Percentiles rank a stretch among this genome's conserved stretches.
These are phyloP conservation scores for Sus scrofa DNA, from an alignment of 2,113 vertebrate genomes.

Conservation along the genomic window DNA sequence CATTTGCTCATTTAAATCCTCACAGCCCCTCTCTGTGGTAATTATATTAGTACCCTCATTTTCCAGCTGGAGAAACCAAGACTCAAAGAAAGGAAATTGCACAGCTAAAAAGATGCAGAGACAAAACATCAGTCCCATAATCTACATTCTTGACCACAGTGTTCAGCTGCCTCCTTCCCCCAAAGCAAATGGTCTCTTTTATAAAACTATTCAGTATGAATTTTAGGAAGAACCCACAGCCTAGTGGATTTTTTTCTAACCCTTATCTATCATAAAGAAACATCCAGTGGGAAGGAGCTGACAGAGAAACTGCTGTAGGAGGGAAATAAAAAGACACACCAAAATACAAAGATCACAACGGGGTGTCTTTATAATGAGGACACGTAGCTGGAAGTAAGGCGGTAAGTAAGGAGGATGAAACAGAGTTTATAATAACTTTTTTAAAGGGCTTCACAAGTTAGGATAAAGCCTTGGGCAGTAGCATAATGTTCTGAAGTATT, in stretches of 20 bases:
- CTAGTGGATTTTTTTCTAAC: not conserved
- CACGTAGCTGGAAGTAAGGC: not conserved
- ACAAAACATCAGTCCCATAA: not conserved
- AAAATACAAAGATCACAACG: not conserved
- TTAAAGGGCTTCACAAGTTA: not conserved
- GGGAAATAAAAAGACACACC: not conserved
- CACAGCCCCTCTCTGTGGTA: not conserved
- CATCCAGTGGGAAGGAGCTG: not conserved
- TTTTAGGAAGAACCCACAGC: not conserved
- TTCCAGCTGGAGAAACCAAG: not conserved
- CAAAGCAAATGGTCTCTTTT: not conserved
- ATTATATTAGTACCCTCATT: not conserved
- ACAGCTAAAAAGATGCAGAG: not conserved
- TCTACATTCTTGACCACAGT: not conserved
- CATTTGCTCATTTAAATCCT: not conserved
- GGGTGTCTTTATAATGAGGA: not conserved
- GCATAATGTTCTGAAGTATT: not conserved
- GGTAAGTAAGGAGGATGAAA: not conserved
- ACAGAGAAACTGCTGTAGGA: not conserved
- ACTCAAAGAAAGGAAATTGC: not conserved
- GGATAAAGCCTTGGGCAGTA: not conserved
- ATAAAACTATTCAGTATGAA: not conserved
- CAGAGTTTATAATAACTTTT: not conserved
- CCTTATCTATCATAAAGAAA: not conserved
- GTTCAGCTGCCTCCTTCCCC: not conserved